phyloP scores from a whole-genome alignment of 2,888 invertebrate species.

The Tinea trinotella region DNA sequence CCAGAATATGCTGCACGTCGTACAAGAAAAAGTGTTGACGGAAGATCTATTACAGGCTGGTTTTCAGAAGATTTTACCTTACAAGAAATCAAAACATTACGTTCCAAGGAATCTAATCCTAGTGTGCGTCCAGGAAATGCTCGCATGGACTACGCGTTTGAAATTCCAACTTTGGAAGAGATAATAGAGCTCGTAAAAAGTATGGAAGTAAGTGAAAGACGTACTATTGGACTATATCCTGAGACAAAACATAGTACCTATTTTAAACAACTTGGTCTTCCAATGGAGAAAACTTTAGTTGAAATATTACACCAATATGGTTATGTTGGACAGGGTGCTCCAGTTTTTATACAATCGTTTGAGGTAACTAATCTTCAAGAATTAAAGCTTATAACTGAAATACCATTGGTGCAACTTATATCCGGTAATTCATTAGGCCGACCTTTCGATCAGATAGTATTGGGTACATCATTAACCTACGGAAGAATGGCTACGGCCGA shows the following conservation, averaged over 20 bases:
- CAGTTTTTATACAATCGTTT: constrained; percentile 20
- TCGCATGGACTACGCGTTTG: constrained; percentile 19
- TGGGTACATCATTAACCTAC: constrained; percentile 16
- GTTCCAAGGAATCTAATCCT: constrained; percentile 19
- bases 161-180: constrained; percentile 20
- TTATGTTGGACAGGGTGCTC: constrained; percentile 15
- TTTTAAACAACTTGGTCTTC: constrained; percentile 16
- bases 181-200: constrained; percentile 20
- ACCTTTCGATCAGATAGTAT: constrained; percentile 18
- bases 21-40: constrained; percentile 16
- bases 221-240: constrained; percentile 20
- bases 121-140: constrained; percentile 20
- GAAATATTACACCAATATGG: constrained; percentile 18
- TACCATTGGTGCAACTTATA: constrained; percentile 19
- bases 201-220: constrained; percentile 17
- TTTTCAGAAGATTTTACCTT: constrained; percentile 21
- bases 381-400: constrained; percentile 15
- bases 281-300: constrained; percentile 19
- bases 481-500: constrained; percentile 19
- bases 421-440: neutral
- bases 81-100: constrained; percentile 19
- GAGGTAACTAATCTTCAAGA: constrained; percentile 20
- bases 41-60: constrained; percentile 17
- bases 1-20: constrained; percentile 19
- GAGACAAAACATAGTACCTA: constrained; percentile 20